Conservation (phyloP, 2,888 invertebrate species). For the Hirtodrosophila histrioides region DNA sequence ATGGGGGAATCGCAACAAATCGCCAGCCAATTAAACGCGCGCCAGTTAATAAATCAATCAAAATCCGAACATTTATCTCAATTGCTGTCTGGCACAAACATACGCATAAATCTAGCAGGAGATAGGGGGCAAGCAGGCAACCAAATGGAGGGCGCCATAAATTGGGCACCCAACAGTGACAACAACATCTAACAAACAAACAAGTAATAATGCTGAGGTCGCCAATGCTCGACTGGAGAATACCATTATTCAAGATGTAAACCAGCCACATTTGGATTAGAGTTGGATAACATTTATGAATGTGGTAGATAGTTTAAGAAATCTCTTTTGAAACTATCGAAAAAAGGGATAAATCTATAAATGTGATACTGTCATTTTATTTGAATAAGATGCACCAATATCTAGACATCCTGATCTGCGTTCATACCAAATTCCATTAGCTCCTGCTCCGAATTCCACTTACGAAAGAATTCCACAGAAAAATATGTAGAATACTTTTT, state of each 20-base stretch:
- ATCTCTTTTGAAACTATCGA: too few species aligned
- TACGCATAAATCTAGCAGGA: constrained; percentile 36
- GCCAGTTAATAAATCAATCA: constrained; percentile 71
- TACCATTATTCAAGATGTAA: background rate
- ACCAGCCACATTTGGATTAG: too few species aligned
- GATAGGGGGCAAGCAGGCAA: constrained; percentile 26
- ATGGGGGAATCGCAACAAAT: constrained; percentile 13
- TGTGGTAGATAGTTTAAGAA: too few species aligned
- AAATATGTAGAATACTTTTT: too few species aligned
- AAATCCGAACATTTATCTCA: constrained; percentile 66
- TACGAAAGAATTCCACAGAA: too few species aligned
- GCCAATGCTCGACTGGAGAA: background rate
- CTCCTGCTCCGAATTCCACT: too few species aligned
- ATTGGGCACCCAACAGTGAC: constrained; percentile 47
- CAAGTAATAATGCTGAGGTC: background rate
- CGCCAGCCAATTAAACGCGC: constrained; percentile 57
- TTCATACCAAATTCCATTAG: too few species aligned
- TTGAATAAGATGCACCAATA: too few species aligned
- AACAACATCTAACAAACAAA: constrained; percentile 21
- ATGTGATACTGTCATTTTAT: too few species aligned
- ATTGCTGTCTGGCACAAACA: constrained; percentile 39
- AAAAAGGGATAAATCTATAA: too few species aligned
- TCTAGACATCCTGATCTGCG: too few species aligned
- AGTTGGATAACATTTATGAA: too few species aligned
- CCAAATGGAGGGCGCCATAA: constrained; percentile 56